phyloP scores from a whole-genome alignment of 2,888 invertebrate genomes.

The Baronia brevicornis region DNA sequence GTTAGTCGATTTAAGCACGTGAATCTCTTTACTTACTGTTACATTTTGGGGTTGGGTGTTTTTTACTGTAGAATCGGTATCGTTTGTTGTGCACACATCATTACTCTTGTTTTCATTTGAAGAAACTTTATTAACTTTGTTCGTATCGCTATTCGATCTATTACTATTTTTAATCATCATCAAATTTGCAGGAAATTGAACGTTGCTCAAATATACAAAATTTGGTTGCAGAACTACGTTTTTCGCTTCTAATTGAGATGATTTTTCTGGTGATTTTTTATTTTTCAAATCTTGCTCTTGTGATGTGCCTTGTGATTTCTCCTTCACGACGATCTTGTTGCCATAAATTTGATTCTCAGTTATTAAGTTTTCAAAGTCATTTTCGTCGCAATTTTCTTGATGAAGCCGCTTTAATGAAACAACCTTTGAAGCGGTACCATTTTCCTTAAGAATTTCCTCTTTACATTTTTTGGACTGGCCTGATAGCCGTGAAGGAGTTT shows the following conservation, averaged over 20 bases:
- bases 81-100: conserved; percentile 19
- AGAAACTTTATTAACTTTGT: conserved; percentile 31
- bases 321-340: conserved; percentile 74
- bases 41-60: conserved; percentile 27
- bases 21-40: conserved; percentile 40
- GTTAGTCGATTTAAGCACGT: conserved; percentile 46
- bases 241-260: conserved; percentile 39
- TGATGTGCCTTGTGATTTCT: conserved; percentile 59
- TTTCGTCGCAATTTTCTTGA: conserved; percentile 67
- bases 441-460: conserved; percentile 49
- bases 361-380: conserved; percentile 72
- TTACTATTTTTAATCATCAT: conserved; percentile 63
- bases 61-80: conserved; percentile 29
- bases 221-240: conserved; percentile 61
- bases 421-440: conserved; percentile 52
- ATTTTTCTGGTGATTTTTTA: conserved; percentile 38
- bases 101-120: conserved; percentile 41
- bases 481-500: conserved; percentile 66
- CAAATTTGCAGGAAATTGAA: conserved; percentile 60
- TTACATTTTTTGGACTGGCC: conserved; percentile 59
- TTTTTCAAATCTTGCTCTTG: conserved; percentile 59
- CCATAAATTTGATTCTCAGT: conserved; percentile 74
- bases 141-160: conserved; percentile 39
- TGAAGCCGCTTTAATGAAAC: conserved; percentile 65
- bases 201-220: conserved; percentile 62